Conservation (phyloP, 1,140 invertebrate genomes). For the Atta colombica region DNA sequence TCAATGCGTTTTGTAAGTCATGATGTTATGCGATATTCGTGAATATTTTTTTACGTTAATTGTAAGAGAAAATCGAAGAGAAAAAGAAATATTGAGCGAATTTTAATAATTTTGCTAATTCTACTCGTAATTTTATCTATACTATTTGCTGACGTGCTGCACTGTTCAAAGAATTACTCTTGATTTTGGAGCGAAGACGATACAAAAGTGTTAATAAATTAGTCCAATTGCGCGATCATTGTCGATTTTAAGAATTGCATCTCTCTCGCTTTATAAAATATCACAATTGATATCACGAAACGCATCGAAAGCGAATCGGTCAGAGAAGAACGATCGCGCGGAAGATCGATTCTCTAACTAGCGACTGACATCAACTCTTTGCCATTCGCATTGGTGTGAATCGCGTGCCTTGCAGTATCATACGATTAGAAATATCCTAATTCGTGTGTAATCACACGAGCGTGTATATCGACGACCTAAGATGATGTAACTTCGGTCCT, state of each 20-base stretch:
- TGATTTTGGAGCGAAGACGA: neutral
- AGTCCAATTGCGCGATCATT: neutral
- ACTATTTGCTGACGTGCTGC: neutral
- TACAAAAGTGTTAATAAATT: neutral
- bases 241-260: neutral
- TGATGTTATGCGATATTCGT: neutral
- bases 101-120: constrained; percentile 5
- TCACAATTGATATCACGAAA: neutral
- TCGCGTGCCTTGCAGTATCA: constrained; percentile 51
- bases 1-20: neutral
- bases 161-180: neutral
- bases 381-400: constrained; percentile 35
- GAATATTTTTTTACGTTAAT: too few relatives aligned
- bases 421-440: constrained; percentile 58
- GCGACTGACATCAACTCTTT: neutral
- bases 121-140: neutral
- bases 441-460: constrained; percentile 50
- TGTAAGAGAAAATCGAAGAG: neutral
- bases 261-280: neutral
- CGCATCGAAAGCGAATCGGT: neutral
- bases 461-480: constrained; percentile 47
- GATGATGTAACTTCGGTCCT: constrained; percentile 53
- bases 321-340: neutral
- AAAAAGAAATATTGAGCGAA: neutral
- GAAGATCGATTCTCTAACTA: neutral